Conservation (phyloP, 2,797 vertebrate genomes). For the Lacerta agilis region DNA sequence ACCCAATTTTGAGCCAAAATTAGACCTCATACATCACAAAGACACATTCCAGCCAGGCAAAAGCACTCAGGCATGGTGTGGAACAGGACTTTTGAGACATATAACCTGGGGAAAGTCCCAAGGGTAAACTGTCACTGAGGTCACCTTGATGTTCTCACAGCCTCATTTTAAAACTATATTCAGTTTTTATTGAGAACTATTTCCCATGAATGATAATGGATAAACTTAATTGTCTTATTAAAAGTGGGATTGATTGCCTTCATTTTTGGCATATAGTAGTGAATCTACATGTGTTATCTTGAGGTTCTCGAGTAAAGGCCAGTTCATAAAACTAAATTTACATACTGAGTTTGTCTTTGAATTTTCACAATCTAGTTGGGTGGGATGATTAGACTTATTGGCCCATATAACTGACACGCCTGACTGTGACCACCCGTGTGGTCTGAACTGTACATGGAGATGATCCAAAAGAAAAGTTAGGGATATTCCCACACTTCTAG, state of each 20-base stretch:
- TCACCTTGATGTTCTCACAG: constrained; percentile 19
- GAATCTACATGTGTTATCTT: background rate
- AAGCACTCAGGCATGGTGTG: too few relatives aligned
- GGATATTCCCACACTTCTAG: constrained; percentile 13
- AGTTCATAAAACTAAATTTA: background rate
- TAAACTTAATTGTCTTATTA: background rate
- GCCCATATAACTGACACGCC: background rate
- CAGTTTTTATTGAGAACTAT: background rate
- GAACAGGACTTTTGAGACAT: too few relatives aligned
- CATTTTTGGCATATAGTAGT: background rate
- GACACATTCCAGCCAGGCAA: too few relatives aligned
- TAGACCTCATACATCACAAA: too few relatives aligned
- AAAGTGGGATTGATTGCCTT: background rate
- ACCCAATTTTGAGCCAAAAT: too few relatives aligned
- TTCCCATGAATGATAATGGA: background rate
- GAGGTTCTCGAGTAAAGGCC: background rate
- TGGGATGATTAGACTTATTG: background rate
- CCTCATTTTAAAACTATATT: constrained; percentile 2
- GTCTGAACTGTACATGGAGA: background rate
- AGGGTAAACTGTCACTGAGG: background rate
- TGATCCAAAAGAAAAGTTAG: background rate
- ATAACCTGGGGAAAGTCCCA: too few relatives aligned
- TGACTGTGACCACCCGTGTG: background rate
- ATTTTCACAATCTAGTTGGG: background rate
- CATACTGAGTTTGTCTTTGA: background rate